Conservation (phyloP, 53 echinoderm and acorn worm genomes). For the Paracentrotus lividus region DNA sequence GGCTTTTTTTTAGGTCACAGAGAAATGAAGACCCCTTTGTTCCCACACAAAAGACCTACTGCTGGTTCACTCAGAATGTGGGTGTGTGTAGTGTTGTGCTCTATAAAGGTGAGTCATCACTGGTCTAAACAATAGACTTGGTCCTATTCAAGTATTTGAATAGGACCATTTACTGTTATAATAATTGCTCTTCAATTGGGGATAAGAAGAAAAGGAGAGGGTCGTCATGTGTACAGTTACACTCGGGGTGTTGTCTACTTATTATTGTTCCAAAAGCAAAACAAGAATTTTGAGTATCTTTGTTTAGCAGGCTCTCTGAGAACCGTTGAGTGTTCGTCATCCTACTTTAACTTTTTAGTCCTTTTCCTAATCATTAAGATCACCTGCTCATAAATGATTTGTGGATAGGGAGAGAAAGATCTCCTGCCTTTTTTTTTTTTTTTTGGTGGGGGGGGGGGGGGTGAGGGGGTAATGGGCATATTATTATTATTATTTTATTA, state of each 20-base stretch:
- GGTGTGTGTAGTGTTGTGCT: constrained; percentile 33
- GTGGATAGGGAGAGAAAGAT: too few species aligned
- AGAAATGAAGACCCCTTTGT: constrained; percentile 34
- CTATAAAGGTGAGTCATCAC: constrained; percentile 20
- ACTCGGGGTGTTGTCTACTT: not conserved
- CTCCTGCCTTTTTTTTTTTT: too few species aligned
- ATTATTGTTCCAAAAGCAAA: not conserved
- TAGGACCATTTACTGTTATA: constrained; percentile 48
- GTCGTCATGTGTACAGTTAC: not conserved
- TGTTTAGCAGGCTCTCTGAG: not conserved
- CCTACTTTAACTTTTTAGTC: not conserved
- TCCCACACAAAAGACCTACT: not conserved
- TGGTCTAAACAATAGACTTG: constrained; percentile 47
- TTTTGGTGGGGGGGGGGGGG: too few species aligned
- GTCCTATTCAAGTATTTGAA: not conserved
- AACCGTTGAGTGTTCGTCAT: not conserved
- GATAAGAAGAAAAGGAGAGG: constrained; percentile 6
- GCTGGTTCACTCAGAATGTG: constrained; percentile 3
- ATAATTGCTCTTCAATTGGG: constrained; percentile 31
- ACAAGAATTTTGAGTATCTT: not conserved
- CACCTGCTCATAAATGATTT: too few species aligned
- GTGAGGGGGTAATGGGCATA: too few species aligned
- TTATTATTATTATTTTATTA: too few species aligned
- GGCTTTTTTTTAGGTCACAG: constrained; percentile 48
- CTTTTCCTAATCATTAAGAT: too few species aligned